These are phyloP conservation scores for Cardinalis cardinalis DNA, from an alignment of 2,113 vertebrate species.

Conservation along the genomic window DNA sequence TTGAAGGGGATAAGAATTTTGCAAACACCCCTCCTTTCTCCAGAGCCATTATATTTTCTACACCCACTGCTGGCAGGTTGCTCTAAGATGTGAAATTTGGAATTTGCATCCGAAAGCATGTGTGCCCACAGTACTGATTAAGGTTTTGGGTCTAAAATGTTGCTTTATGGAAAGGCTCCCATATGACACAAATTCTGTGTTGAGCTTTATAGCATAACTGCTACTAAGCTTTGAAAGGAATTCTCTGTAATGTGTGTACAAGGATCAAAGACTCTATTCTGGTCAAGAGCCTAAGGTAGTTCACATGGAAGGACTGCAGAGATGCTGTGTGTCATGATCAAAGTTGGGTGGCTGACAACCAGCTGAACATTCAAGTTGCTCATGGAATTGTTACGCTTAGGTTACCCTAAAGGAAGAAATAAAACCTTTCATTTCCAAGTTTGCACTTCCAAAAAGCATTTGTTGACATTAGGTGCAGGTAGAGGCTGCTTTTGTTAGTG, in stretches of 20 bases:
- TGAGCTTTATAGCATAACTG: background rate
- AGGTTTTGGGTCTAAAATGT: accelerated
- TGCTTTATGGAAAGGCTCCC: background rate
- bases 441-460: background rate
- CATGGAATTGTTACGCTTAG: background rate
- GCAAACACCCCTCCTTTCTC: accelerated
- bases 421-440: background rate
- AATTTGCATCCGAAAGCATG: background rate
- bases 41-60: background rate
- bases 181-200: background rate
- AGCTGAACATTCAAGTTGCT: background rate
- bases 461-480: background rate
- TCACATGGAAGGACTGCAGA: background rate
- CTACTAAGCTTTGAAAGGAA: background rate
- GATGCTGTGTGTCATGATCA: accelerated
- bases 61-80: accelerated
- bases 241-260: background rate
- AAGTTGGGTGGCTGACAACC: background rate
- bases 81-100: background rate
- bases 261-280: background rate
- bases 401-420: background rate
- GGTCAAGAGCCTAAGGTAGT: background rate
- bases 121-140: background rate
- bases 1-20: background rate
- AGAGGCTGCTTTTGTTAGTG: background rate